phyloP scores from a whole-genome alignment of 2,888 invertebrate species.

The Parelbella ahira region DNA sequence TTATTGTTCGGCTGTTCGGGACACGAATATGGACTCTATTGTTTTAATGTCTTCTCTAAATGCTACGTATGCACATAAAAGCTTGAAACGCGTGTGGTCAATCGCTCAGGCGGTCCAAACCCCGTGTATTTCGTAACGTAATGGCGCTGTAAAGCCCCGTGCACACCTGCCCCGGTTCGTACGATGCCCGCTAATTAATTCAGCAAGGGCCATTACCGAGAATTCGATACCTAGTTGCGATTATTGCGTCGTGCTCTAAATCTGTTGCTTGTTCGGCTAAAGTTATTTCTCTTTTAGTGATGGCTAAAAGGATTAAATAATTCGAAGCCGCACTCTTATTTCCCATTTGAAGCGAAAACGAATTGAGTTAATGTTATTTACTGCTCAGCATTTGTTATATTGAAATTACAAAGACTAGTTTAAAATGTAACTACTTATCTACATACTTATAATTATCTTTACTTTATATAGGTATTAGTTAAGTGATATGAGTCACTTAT shows the following conservation, averaged over 20 bases:
- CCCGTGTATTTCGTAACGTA: slow-evolving; percentile 50
- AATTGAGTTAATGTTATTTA: slow-evolving; percentile 13
- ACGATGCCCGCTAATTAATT: slow-evolving; percentile 68
- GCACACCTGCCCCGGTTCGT: slow-evolving; percentile 60
- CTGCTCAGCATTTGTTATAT: slow-evolving; percentile 1
- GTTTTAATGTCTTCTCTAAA: slow-evolving; percentile 26
- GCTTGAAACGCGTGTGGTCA: slow-evolving; percentile 46
- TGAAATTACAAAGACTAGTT: too few species aligned
- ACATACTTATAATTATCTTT: too few species aligned
- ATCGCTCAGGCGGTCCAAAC: slow-evolving; percentile 55
- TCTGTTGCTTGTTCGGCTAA: slow-evolving; percentile 45
- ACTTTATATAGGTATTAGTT: too few species aligned
- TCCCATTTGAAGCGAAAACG: slow-evolving; percentile 14
- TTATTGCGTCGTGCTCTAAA: slow-evolving; percentile 48
- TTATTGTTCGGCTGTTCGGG: slow-evolving; percentile 4
- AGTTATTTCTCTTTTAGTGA: slow-evolving; percentile 47
- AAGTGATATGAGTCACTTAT: too few species aligned
- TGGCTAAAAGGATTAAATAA: slow-evolving; percentile 37
- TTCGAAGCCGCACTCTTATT: slow-evolving; percentile 28
- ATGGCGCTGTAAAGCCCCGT: slow-evolving; percentile 62
- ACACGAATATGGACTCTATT: slow-evolving; percentile 11
- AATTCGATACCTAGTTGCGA: slow-evolving; percentile 51
- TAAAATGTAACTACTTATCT: too few species aligned
- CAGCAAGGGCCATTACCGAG: slow-evolving; percentile 56
- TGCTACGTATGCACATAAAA: slow-evolving; percentile 31